Percentiles rank a stretch among this genome's conserved stretches.
Evolutionary conservation across 2,888 invertebrate genomes (phyloP).

Genomic region (Suillia variegata): DNA sequence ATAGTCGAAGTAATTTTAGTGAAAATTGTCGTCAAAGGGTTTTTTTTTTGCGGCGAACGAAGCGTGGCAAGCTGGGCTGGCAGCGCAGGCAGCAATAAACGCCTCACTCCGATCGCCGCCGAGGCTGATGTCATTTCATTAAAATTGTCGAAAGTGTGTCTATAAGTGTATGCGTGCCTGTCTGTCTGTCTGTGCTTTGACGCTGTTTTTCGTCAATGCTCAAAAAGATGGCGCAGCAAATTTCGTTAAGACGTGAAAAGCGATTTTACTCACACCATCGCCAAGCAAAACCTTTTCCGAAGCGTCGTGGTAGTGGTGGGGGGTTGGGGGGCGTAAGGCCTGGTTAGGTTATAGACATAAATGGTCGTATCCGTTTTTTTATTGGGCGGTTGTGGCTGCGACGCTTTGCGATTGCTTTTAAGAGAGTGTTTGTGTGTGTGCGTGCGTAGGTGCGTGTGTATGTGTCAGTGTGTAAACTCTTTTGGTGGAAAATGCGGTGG

Average conservation of each 20-base stretch:
- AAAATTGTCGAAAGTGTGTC: conserved; percentile 41
- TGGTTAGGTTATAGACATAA: background rate
- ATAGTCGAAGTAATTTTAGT: conserved; percentile 28
- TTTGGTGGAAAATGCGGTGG: too few relatives aligned
- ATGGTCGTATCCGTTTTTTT: background rate
- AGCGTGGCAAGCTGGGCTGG: background rate
- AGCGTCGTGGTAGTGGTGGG: background rate
- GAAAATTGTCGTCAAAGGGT: conserved; percentile 10
- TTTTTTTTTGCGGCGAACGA: background rate
- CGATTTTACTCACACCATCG: background rate
- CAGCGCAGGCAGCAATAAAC: conserved; percentile 53
- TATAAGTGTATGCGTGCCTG: background rate
- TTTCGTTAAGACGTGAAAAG: background rate
- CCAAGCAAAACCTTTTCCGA: too few relatives aligned
- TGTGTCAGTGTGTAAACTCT: too few relatives aligned
- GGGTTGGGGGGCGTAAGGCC: background rate
- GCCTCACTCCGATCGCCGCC: too few relatives aligned
- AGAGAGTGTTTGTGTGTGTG: background rate
- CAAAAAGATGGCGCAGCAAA: background rate
- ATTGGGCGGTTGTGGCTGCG: background rate
- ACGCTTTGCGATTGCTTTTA: background rate
- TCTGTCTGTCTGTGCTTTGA: conserved; percentile 10
- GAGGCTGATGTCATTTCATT: conserved; percentile 57
- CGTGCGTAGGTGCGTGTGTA: background rate
- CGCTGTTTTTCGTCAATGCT: conserved; percentile 14